phyloP scores from a whole-genome alignment of 23 tunicate genomes.

The Trididemnum clinides region DNA sequence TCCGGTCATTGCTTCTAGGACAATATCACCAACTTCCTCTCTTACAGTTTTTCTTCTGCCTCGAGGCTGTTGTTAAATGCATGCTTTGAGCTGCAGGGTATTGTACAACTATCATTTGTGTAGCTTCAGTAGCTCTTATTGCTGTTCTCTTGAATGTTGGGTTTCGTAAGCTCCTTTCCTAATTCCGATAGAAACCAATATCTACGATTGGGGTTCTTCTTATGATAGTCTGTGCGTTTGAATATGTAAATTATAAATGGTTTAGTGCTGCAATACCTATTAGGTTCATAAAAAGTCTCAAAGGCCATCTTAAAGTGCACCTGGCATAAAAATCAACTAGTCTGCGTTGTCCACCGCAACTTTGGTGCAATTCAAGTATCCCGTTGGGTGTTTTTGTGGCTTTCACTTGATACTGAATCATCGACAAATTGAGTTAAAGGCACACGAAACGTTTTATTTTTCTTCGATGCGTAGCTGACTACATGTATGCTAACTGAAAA shows the following conservation, averaged over 20 bases:
- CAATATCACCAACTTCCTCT: too few species aligned
- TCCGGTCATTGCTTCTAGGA: too few species aligned
- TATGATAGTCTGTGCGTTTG: not conserved
- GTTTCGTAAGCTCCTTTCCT: not conserved
- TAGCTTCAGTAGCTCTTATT: not conserved
- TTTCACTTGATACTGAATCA: slow-evolving; percentile 6
- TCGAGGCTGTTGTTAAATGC: too few species aligned
- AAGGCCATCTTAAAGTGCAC: not conserved
- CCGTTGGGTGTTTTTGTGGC: slow-evolving; percentile 7
- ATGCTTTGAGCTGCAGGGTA: not conserved
- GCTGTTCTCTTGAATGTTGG: not conserved
- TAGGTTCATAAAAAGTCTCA: slow-evolving; percentile 2
- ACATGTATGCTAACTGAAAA: not conserved
- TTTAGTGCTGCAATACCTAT: not conserved
- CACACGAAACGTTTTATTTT: not conserved
- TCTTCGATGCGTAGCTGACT: not conserved
- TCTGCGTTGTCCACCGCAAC: not conserved
- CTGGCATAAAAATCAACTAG: not conserved
- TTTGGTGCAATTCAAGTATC: slow-evolving; percentile 2
- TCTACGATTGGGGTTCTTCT: not conserved
- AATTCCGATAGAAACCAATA: not conserved
- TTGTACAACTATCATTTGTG: not conserved
- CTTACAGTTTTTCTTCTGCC: too few species aligned
- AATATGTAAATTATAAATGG: not conserved
- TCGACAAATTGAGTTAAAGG: not conserved